Percentiles rank a stretch among this genome's conserved stretches.
Conservation (phyloP, 2,113 vertebrate genomes). For the Charina bottae region DNA sequence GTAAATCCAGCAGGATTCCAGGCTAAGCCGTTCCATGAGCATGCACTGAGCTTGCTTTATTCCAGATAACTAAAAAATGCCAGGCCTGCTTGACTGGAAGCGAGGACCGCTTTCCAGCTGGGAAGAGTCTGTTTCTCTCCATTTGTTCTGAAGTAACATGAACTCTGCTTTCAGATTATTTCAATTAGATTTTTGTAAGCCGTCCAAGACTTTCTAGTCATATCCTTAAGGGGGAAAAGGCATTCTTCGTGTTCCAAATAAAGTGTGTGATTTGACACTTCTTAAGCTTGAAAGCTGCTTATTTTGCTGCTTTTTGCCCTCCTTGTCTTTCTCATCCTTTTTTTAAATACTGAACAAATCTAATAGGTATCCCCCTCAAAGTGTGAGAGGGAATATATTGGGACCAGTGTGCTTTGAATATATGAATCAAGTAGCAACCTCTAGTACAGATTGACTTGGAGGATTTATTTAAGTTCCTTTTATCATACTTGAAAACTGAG, state of each 20-base stretch:
- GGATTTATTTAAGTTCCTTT: neutral
- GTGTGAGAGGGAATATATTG: neutral
- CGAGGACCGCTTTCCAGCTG: conserved; percentile 45
- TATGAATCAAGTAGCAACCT: neutral
- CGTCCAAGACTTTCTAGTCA: neutral
- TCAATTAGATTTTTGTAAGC: conserved; percentile 6
- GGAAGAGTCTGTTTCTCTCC: conserved; percentile 66
- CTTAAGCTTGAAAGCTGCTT: conserved; percentile 21
- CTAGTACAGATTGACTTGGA: neutral
- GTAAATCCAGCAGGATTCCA: conserved; percentile 67
- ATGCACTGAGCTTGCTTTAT: conserved; percentile 59
- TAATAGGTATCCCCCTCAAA: neutral
- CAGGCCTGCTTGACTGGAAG: conserved; percentile 58
- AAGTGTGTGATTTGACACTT: conserved; percentile 42
- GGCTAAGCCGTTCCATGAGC: conserved; percentile 58
- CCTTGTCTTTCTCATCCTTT: neutral
- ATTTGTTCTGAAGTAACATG: conserved; percentile 65
- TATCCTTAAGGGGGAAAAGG: neutral
- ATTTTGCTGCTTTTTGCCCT: conserved; percentile 3
- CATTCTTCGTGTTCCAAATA: neutral
- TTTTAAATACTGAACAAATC: neutral
- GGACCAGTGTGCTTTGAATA: neutral
- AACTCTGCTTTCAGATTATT: conserved; percentile 32
- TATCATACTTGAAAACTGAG: neutral
- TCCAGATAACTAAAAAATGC: conserved; percentile 68